These are phyloP conservation scores for Taeniopygia guttata DNA, from an alignment of 2,797 vertebrate species.

Conservation along the genomic window DNA sequence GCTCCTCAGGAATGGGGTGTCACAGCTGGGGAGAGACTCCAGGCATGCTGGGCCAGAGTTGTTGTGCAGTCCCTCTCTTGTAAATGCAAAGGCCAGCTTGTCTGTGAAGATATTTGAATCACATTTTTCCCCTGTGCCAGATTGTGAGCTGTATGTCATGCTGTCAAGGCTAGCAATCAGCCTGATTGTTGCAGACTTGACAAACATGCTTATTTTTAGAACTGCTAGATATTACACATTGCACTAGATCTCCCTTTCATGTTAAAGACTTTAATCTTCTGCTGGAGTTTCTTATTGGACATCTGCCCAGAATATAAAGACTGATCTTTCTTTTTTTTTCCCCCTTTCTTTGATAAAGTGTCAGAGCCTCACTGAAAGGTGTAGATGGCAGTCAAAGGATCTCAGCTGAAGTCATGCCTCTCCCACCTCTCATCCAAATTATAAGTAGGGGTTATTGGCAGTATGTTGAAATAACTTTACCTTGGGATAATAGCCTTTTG, in stretches of 20 bases:
- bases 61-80: neutral
- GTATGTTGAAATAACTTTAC: conserved; percentile 82
- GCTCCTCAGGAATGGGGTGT: neutral
- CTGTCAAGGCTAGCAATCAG: conserved; percentile 64
- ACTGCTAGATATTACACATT: conserved; percentile 63
- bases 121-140: conserved; percentile 39
- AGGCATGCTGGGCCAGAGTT: neutral
- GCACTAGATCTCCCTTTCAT: conserved; percentile 66
- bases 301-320: conserved; percentile 72
- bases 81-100: neutral
- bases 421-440: conserved; percentile 70
- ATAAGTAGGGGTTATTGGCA: conserved; percentile 71
- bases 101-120: conserved; percentile 19
- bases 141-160: conserved; percentile 53
- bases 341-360: conserved; percentile 64
- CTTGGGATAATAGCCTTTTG: conserved; percentile 76
- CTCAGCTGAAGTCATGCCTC: conserved; percentile 65
- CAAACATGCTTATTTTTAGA: conserved; percentile 68
- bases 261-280: conserved; percentile 74
- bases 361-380: conserved; percentile 70
- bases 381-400: conserved; percentile 68
- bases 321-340: conserved; percentile 57
- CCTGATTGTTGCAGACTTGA: conserved; percentile 49
- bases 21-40: neutral
- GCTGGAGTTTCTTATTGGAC: conserved; percentile 72